phyloP scores from a whole-genome alignment of 2,888 invertebrate species.

The Habroteleia sp. region DNA sequence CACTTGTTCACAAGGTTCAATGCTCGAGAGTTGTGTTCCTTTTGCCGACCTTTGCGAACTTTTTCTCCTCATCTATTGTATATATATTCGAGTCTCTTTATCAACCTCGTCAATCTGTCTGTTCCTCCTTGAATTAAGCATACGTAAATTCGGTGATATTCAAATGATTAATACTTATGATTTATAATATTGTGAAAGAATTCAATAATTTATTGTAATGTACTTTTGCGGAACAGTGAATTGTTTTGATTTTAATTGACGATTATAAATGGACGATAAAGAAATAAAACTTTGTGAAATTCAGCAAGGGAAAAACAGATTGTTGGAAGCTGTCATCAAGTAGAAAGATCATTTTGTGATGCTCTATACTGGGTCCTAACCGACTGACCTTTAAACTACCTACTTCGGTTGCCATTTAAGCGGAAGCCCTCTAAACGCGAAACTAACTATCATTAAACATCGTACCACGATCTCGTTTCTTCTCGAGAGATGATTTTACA shows the following conservation, averaged over 20 bases:
- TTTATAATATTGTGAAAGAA: background rate
- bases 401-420: conserved; percentile 48
- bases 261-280: too few relatives aligned
- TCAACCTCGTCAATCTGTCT: conserved; percentile 23
- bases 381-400: conserved; percentile 63
- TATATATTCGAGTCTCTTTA: conserved; percentile 34
- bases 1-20: conserved; percentile 17
- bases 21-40: conserved; percentile 38
- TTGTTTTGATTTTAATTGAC: too few relatives aligned
- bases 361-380: conserved; percentile 34
- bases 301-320: conserved; percentile 22
- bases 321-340: conserved; percentile 42
- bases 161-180: conserved; percentile 17
- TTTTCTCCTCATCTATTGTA: conserved; percentile 31
- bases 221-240: background rate
- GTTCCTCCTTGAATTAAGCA: conserved; percentile 33
- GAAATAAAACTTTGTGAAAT: conserved; percentile 1
- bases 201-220: background rate
- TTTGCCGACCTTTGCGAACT: conserved; percentile 48
- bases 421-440: conserved; percentile 58
- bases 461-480: conserved; percentile 61
- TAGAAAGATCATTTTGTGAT: conserved; percentile 41
- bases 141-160: conserved; percentile 25
- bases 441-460: conserved; percentile 55
- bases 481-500: conserved; percentile 25